Evolutionary conservation across 2,797 vertebrate genomes (phyloP).

Genomic region (Gymnoscopelus microlampas): DNA sequence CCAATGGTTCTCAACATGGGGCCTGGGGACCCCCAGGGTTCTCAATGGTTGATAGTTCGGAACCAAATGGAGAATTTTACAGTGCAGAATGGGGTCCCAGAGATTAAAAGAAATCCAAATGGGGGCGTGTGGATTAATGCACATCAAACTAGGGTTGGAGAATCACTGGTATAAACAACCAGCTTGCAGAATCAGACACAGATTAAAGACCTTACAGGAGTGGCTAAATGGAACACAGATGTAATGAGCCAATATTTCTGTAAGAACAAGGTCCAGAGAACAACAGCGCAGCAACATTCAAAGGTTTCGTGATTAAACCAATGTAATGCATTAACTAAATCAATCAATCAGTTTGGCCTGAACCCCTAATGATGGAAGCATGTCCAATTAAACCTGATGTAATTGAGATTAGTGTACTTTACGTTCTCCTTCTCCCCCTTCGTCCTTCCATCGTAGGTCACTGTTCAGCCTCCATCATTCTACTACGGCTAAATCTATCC

Average conservation of each 20-base stretch:
- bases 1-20: too few species aligned
- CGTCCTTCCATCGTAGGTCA: not conserved
- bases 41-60: too few species aligned
- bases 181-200: not conserved
- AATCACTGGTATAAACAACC: not conserved
- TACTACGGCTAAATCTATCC: not conserved
- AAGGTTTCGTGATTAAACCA: not conserved
- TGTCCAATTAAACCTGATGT: not conserved
- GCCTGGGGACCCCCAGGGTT: too few species aligned
- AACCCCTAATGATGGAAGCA: too few species aligned
- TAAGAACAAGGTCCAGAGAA: not conserved
- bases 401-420: not conserved
- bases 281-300: too few species aligned
- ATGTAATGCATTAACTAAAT: not conserved
- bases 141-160: too few species aligned
- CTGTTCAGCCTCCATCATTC: not conserved
- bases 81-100: too few species aligned
- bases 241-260: not conserved
- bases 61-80: too few species aligned
- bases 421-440: not conserved
- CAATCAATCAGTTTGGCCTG: not conserved
- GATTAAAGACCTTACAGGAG: not conserved
- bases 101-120: too few species aligned
- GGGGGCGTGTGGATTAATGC: too few species aligned
- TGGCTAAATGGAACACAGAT: conserved; percentile 1